A percentile compares a stretch with the other conserved stretches of the same genome.
Evolutionary conservation across 2,113 vertebrate species (phyloP).

Genomic region (Chunga burmeisteri): DNA sequence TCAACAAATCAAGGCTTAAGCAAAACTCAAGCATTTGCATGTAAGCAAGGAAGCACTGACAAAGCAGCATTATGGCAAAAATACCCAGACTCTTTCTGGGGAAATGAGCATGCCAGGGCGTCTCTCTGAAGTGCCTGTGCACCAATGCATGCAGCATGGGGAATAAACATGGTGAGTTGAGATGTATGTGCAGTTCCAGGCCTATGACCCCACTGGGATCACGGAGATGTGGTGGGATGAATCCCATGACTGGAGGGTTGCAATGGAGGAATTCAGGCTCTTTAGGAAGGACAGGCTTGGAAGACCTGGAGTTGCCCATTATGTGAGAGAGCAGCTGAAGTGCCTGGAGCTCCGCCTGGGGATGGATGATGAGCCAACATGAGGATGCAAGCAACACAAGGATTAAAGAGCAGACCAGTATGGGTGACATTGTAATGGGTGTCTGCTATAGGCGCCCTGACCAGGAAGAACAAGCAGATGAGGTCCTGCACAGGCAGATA

Average conservation of each 20-base stretch:
- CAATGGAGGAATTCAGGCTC: background rate
- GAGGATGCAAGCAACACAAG: background rate
- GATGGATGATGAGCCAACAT: background rate
- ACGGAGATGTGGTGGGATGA: background rate
- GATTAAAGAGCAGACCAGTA: background rate
- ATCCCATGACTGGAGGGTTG: background rate
- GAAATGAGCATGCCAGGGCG: background rate
- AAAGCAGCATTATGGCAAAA: background rate
- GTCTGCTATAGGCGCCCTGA: background rate
- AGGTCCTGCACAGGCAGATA: background rate
- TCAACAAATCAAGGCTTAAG: background rate
- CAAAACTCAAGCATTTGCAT: background rate
- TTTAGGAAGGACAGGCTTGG: background rate
- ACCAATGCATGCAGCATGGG: background rate
- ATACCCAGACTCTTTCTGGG: background rate
- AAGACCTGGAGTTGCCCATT: background rate
- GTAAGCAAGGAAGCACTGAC: background rate
- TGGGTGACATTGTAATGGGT: background rate
- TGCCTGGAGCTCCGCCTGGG: background rate
- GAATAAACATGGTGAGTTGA: background rate
- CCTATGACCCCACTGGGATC: background rate
- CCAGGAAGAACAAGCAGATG: background rate
- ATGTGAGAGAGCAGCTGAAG: background rate
- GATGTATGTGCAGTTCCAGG: background rate
- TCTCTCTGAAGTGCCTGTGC: background rate